These are phyloP conservation scores for Colletes latitarsis DNA, from an alignment of 1,140 invertebrate genomes.

Conservation along the genomic window DNA sequence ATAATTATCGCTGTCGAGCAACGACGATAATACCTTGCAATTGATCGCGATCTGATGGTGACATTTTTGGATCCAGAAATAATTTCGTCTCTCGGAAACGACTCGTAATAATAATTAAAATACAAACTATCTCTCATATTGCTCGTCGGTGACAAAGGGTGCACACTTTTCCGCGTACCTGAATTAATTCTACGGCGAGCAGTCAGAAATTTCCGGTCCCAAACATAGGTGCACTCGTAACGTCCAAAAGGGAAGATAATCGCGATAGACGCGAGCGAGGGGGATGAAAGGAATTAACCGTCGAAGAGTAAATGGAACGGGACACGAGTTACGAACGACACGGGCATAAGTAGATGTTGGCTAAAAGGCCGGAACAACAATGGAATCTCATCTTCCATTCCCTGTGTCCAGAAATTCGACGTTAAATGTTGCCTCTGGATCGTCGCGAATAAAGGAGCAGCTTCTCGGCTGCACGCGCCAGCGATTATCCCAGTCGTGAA, in stretches of 20 bases:
- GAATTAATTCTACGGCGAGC: too few relatives aligned
- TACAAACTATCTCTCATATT: too few relatives aligned
- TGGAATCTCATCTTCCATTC: constrained; percentile 20
- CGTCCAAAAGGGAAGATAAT: constrained; percentile 1
- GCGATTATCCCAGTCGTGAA: constrained; percentile 35
- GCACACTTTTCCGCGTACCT: too few relatives aligned
- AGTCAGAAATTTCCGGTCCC: too few relatives aligned
- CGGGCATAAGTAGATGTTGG: constrained; percentile 66
- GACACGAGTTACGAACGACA: background rate
- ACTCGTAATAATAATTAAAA: too few relatives aligned
- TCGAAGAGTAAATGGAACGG: background rate
- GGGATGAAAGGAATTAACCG: background rate
- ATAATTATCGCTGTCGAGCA: too few relatives aligned
- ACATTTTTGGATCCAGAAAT: too few relatives aligned
- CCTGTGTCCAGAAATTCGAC: background rate
- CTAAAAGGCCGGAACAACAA: constrained; percentile 48
- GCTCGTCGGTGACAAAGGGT: too few relatives aligned
- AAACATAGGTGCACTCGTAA: too few relatives aligned
- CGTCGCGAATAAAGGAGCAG: constrained; percentile 39
- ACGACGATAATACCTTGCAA: too few relatives aligned
- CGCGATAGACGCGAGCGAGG: background rate
- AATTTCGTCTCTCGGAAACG: too few relatives aligned
- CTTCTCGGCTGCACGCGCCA: background rate
- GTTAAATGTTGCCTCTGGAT: constrained; percentile 34
- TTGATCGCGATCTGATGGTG: too few relatives aligned